Evolutionary conservation across 2,888 invertebrate genomes (phyloP), one percentile per base, ranked within the genome.

Genomic region (Allygus modestus): DNA sequence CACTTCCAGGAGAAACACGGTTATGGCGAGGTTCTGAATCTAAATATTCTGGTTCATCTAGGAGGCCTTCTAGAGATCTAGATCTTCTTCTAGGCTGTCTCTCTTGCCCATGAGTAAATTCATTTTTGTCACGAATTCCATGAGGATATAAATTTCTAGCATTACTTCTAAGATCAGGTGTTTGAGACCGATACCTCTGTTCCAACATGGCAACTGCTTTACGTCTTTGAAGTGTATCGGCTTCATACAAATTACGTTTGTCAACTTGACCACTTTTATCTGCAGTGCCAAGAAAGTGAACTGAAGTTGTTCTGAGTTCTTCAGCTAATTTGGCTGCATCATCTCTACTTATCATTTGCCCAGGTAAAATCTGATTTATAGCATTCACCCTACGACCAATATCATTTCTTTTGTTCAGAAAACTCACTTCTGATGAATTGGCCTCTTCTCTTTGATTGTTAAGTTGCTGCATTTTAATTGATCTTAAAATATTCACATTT

Each of bases 341-440:
- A 81, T 46, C 89, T 0, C 90, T 89, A 23, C 37, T 37, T 9
- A 79, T 79, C 33, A 79, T 51, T 58, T 79, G 79, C 15, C 79
- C 79, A 20, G 79, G 79, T 20, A 79, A 58, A 83, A 89, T 87
- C 89, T 95, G 95, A 90, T 93, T 91, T 85, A 95, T 94, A 0
- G 94, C 94, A 90, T 95, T 95, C 71, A 95, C 93, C 87, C 95
- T 95, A 89, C 95, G 93, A 84, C 95, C 93, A 85, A 95, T 94
- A 89, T 95, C 95, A 89, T 91, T 90, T 31, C 91, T 88, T 85
- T 90, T 91, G 84, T 89, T 89, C 33, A 86, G 82, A 28, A 83
- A 83, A 15, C 83, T 85, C 1, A 85, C 37, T 77, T 87, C 87
- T 54, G 83, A 37, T 28, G 86, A 82, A 20, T 94, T 93, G 9